Evolutionary conservation across 2,888 invertebrate species (phyloP), one percentile per base, ranked within the genome.

Genomic region (Hydrotaea diabolus): DNA sequence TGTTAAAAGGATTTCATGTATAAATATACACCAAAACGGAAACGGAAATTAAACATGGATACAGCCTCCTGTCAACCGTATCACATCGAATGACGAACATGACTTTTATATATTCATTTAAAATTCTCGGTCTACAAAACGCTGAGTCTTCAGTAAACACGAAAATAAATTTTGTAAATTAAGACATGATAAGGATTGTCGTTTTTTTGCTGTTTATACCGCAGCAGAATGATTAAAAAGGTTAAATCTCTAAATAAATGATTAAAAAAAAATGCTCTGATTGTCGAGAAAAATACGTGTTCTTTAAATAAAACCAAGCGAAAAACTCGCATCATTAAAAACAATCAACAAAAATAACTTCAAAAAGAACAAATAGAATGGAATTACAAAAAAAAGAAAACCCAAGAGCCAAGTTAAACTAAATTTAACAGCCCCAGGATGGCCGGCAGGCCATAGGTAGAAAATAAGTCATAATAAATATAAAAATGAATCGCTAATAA

Each of bases 401-500:
- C 2, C 2, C 49, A 49, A 39, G 9, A n/a, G 49, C n/a, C 49
- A 49, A 2, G 3, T n/a, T 1, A 7, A n/a, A 69, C 53, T 69
- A 80, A 71, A 74, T 77, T 83, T 77, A 80, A 57, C 64, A 19
- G 19, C 9, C 64, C n/a, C n/a, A n/a, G n/a, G 49, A 19, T 43
- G 2, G 46, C 15, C 4, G 31, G 5, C 17, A 31, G 55, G 55
- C 23, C 57, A 77, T 71, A 77, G 21, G 69, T 26, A 19, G 31
- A 4, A 72, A 31, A 17, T 26, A 7, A 59, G 64, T 75, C 82
- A 79, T 82, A 75, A 82, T 53, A 71, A 71, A 76, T 72, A 79
- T 83, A 31, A 57, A 79, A 83, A 73, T 76, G 46, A 66, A 79
- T 62, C 55, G 64, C 72, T 72, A 79, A 83, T 78, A 43, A 77